phyloP scores from a whole-genome alignment of 2,888 invertebrate genomes.

The Cataglyphis albicans region DNA sequence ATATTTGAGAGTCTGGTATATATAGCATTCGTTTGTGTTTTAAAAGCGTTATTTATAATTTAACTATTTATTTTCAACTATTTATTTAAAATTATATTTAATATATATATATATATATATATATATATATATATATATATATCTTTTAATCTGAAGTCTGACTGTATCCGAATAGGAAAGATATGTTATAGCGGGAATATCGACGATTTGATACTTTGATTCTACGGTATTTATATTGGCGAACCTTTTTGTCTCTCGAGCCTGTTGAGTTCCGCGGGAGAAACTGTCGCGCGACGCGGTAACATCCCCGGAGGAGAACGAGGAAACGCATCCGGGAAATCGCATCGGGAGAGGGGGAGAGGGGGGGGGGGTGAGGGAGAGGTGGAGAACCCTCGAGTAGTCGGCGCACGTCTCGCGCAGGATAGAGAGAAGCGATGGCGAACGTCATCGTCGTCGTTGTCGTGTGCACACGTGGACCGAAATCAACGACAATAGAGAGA shows the following conservation, averaged over 20 bases:
- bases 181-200: neutral
- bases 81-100: neutral
- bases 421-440: conserved; percentile 65
- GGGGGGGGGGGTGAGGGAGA: neutral
- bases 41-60: too few relatives aligned
- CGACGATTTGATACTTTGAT: conserved; percentile 3
- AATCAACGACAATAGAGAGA: conserved; percentile 74
- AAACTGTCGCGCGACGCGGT: neutral
- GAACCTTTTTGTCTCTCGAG: neutral
- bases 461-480: conserved; percentile 57
- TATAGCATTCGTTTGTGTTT: too few relatives aligned
- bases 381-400: conserved; percentile 52
- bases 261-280: neutral
- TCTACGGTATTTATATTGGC: conserved; percentile 39
- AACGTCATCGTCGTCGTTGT: conserved; percentile 48
- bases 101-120: too few relatives aligned
- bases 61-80: too few relatives aligned
- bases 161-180: neutral
- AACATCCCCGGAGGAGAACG: conserved; percentile 4
- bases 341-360: neutral
- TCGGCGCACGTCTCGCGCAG: conserved; percentile 74
- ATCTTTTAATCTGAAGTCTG: neutral
- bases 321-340: conserved; percentile 32
- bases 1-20: too few relatives aligned
- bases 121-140: too few relatives aligned